A percentile compares a stretch with the other conserved stretches of the same genome.
Conservation (phyloP, 2,113 vertebrate genomes). For the Xerus inauris region DNA sequence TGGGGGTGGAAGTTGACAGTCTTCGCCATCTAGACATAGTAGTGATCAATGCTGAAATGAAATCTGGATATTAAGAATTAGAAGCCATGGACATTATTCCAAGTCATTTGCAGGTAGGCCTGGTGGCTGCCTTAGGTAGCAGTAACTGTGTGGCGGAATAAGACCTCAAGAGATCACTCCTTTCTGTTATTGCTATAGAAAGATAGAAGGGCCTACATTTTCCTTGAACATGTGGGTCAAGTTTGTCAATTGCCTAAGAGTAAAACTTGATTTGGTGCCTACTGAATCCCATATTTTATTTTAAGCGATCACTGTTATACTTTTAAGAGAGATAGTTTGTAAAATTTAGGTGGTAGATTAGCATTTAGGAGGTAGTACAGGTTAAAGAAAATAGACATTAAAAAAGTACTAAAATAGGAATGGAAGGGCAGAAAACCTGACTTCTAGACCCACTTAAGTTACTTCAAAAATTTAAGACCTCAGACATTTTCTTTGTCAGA, state of each 20-base stretch:
- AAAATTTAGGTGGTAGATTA: neutral
- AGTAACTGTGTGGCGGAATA: no score
- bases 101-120: neutral
- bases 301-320: neutral
- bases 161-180: neutral
- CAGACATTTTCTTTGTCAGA: neutral
- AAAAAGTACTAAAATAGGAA: neutral
- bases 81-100: neutral
- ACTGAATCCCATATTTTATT: constrained; percentile 33
- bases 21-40: neutral
- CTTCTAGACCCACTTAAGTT: neutral
- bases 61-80: neutral
- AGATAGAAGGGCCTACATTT: neutral
- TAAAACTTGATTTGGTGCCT: neutral
- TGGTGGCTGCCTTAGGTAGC: neutral
- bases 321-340: neutral
- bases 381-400: neutral
- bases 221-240: neutral
- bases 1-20: neutral
- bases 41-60: neutral
- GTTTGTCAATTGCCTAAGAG: neutral
- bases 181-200: neutral
- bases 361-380: neutral
- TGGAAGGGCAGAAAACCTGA: neutral
- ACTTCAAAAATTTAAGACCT: neutral